Evolutionary conservation across 2,797 vertebrate genomes (phyloP), one percentile per base, ranked within the genome.

Genomic region (Periparus ater): DNA sequence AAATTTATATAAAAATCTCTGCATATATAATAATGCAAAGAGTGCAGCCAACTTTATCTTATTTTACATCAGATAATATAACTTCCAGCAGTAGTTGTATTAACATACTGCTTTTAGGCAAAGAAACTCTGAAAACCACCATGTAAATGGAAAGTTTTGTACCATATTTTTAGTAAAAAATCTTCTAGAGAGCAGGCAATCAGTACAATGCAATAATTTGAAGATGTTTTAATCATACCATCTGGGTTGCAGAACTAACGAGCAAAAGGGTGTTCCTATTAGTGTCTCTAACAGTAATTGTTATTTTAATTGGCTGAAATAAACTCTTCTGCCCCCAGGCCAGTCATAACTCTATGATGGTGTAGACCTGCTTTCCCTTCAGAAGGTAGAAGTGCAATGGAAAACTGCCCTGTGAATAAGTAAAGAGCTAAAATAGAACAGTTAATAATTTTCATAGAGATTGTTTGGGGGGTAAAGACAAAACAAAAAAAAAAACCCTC

Each of bases 221-320:
- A 70, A 95, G 19, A 40, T 63, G 48, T 87, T 97, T 96, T 95
- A 94, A 96, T 97, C 78, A 85, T 71, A 54, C 44, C 65, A 91
- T 75, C 61, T 85, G 70, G 58, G 40, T 45, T 91, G 74, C n/a
- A 45, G 60, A 91, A 38, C 57, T 83, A 80, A 71, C 17, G 36
- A 85, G 78, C 21, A 92, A 81, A 93, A 95, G 75, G 53, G 53
- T 60, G 32, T 29, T 89, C 34, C 91, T 74, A 81, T 93, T 93
- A 96, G 51, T 66, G 72, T 90, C 66, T 95, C 62, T 89, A 88
- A 70, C 32, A 94, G 86, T 95, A 97, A 97, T 81, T 96, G 86
- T 94, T 95, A 95, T 91, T 97, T 97, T 98, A 97, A 97, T 96
- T 97, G 96, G 67, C 75, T 97, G 93, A 97, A 97, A 96, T 93